These are phyloP conservation scores for Malacoraja senta DNA, from an alignment of 2,797 vertebrate species.

Conservation along the genomic window DNA sequence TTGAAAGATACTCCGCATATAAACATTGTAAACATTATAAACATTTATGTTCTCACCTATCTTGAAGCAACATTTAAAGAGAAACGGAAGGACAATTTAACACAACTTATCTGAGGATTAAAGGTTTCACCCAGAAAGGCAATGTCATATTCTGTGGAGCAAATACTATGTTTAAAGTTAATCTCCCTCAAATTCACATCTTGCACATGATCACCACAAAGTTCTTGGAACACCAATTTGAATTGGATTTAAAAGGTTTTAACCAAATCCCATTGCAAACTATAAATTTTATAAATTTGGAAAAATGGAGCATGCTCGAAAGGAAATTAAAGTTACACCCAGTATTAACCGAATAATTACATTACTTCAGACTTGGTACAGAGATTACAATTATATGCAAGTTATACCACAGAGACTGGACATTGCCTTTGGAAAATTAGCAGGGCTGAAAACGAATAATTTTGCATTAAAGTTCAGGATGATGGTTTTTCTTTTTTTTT, in stretches of 20 bases:
- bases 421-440: constrained; percentile 33
- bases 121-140: constrained; percentile 35
- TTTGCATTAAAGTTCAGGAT: not conserved
- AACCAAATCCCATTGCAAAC: not conserved
- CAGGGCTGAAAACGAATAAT: constrained; percentile 23
- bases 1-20: constrained; percentile 31
- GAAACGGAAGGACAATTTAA: not conserved
- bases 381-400: not conserved
- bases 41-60: not conserved
- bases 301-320: not conserved
- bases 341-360: not conserved
- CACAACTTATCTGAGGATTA: not conserved
- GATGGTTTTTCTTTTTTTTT: not conserved
- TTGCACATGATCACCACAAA: not conserved
- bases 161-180: not conserved
- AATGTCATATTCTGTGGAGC: constrained; percentile 34
- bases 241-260: not conserved
- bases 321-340: not conserved
- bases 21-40: not conserved
- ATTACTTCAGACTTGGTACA: not conserved
- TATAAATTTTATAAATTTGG: not conserved
- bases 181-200: not conserved
- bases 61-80: not conserved
- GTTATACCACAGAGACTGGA: constrained; percentile 23
- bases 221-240: not conserved